Evolutionary conservation across 2,797 vertebrate genomes (phyloP), one percentile per base, ranked within the genome.

Genomic region (Typhlichthys subterraneus): DNA sequence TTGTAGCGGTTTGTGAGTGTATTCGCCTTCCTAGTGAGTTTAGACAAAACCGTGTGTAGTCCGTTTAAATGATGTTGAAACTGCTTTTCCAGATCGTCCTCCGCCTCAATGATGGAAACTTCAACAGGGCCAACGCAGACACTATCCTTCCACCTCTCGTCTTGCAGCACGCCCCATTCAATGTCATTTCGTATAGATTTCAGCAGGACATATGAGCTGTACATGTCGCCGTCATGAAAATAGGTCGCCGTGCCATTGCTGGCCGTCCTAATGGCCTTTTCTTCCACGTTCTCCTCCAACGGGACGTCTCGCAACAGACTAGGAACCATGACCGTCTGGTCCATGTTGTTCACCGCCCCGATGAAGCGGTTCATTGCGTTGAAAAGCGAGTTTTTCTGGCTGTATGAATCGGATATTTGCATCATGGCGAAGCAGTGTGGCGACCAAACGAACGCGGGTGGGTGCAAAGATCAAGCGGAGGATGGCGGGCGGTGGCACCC

Each of bases 291-390:
- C 75, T 96, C 94, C 5, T 96, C 93, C 72, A 97, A 83, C n/a
- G 96, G 96, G 81, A 99, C 93, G 70, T 99, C 97, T 82, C 96
- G 93, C 77, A 99, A 91, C 81, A 99, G 83, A 80, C 95, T 99
- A 65, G 97, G 97, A 79, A 99, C 91, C 97, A 99, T 96, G 76
- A 99, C 90, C 2, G 96, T 99, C 92, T 98, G 96, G 87, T 99
- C 97, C 97, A 99, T 99, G 91, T 98, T 96, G 87, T 96, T 99
- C 46, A 98, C 97, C 0, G 97, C 96, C 48, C 96, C 95, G 60
- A 99, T 94, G 83, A 99, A 99, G 63, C 96, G 93, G 86, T 95
- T 96, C 97, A 98, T 98, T 87, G 95, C 91, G 59, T 93, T 96
- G 82, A 96, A 95, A 57, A 97, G 93, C 0, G 95, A 96, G 80